Base-by-base conservation (phyloP, 2,888 invertebrate genomes). In the Neoscelio sp. region DNA sequence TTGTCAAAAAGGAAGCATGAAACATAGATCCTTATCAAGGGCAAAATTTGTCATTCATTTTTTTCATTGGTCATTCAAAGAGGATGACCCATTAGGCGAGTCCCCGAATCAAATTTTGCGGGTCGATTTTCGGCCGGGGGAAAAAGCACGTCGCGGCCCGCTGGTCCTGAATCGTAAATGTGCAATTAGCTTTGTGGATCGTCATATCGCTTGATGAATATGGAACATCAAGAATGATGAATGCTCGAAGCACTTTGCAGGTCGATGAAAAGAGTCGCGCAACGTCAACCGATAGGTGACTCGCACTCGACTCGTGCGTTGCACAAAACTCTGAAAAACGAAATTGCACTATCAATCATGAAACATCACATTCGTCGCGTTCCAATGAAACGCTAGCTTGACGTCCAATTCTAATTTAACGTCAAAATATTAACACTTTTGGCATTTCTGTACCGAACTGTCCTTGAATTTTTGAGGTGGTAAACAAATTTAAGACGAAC, bases 211-310 rank as follows among this genome's bases (percentile, higher is more conserved):
- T 56, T 62, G 68, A 76, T 76, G 60, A 76, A 76, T 76, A 76
- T 76, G 68, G 48, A 76, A 64, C 64, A 68, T 75, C 52, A 54
- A 54, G 67, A 40, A 68, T 75, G 75, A 75, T 62, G 75, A 75
- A 60, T 75, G 68, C 68, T 62, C 54, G 18, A 33, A 67, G 67
- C 67, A 67, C 48, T 75, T 67, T 75, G 35, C 75, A 23, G 75
- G 46, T 75, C 62, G 58, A 64, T 74, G 56, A 65, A 65, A 65
- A 74, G 46, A 48, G 65, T 65, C 48, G 46, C 65, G 56, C 62
- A 35, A 62, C 42, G 18, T 18, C 8, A 48, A 54, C 42, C 33
- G 42, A 54, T 60, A 30, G 44, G 15, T 20, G 13, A 42, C 50
- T 35, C 62, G 18, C 42, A 12, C 15, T 70, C 12, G 17, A 35